Conservation (phyloP, 2,113 vertebrate species). For the Isurus oxyrinchus region DNA sequence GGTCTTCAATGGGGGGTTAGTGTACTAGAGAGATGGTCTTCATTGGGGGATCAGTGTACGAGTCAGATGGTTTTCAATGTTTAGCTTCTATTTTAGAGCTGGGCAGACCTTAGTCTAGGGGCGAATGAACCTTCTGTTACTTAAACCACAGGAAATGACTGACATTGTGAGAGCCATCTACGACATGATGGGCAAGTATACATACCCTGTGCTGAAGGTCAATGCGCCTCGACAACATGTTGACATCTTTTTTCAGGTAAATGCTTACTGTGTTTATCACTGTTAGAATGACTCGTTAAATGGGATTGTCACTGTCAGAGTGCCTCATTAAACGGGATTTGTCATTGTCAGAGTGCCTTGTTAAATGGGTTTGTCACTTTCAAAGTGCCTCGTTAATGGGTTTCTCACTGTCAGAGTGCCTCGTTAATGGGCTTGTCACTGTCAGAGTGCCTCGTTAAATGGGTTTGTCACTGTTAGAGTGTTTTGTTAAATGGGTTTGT, state of each 20-base stretch:
- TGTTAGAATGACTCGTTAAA: not conserved
- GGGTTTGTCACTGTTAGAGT: no score
- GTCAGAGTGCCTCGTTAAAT: no score
- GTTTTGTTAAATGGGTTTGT: no score
- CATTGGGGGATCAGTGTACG: no score
- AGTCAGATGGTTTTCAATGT: not conserved
- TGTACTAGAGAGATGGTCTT: not conserved
- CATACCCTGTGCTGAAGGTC: conserved; percentile 82
- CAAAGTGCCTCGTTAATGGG: no score
- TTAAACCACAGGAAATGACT: conserved; percentile 78
- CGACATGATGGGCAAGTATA: conserved; percentile 97
- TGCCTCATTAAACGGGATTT: no score
- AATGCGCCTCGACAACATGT: conserved; percentile 89
- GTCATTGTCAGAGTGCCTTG: no score
- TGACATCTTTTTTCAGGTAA: conserved; percentile 91
- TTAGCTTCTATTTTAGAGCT: not conserved
- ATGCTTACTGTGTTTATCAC: not conserved
- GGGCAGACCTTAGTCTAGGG: no score
- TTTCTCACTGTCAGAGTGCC: no score
- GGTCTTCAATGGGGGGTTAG: not conserved
- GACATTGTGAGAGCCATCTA: conserved; percentile 95
- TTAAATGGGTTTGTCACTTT: no score
- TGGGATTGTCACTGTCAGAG: no score
- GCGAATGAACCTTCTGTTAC: conserved; percentile 28
- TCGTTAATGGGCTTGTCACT: no score